Evolutionary conservation across 2,888 invertebrate species (phyloP).

Genomic region (Lamellibrachia satsuma): DNA sequence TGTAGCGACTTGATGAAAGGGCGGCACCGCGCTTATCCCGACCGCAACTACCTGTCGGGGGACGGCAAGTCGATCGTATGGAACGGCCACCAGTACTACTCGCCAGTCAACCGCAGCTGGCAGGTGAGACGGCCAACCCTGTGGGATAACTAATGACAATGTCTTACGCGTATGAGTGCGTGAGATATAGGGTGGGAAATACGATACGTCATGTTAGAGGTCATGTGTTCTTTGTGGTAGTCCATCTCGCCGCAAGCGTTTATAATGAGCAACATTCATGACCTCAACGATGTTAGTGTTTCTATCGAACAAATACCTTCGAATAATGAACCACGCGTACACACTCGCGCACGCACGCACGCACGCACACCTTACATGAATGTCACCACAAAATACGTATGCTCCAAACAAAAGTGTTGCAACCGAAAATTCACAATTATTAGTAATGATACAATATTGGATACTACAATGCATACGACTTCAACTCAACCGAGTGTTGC

Average conservation of each 20-base stretch:
- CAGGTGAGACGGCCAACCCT: background rate
- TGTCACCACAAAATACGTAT: too few species aligned
- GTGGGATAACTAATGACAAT: too few species aligned
- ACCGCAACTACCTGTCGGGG: conserved; percentile 44
- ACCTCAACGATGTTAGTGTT: too few species aligned
- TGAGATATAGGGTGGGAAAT: background rate
- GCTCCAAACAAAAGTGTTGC: background rate
- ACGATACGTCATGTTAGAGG: background rate
- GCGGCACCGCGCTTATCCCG: conserved; percentile 39
- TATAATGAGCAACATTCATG: too few species aligned
- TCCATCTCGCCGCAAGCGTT: background rate
- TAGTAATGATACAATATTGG: background rate
- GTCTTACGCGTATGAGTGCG: background rate
- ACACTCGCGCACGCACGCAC: too few species aligned
- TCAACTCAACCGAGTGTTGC: background rate
- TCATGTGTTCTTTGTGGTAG: background rate
- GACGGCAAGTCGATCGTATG: conserved; percentile 45
- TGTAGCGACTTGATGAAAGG: conserved; percentile 41
- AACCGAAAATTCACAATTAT: background rate
- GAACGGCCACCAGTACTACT: conserved; percentile 42
- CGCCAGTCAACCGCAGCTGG: conserved; percentile 38
- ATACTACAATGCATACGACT: background rate
- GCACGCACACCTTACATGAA: too few species aligned
- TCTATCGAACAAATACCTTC: too few species aligned
- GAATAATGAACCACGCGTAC: too few species aligned